Evolutionary conservation across 2,888 invertebrate species (phyloP), one percentile per base, ranked within the genome.

Genomic region (Agriopis marginaria): DNA sequence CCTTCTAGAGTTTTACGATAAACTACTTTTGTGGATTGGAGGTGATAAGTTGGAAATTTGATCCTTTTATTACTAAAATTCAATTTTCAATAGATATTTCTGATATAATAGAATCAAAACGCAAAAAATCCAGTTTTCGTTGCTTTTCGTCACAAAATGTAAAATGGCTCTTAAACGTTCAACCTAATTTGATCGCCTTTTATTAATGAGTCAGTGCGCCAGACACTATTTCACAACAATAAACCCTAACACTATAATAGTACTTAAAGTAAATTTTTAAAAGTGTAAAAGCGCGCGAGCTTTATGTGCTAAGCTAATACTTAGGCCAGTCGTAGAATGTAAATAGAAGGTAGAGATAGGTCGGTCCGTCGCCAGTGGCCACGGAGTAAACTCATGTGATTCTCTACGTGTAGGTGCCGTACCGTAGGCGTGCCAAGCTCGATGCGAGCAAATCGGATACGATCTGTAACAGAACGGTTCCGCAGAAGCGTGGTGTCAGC

Each of bases 321-420:
- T 45, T 47, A 17, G 47, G 54, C 11, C 54, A 59, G 49, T 32
- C 60, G 42, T 50, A 66, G 51, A 39, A 42, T 60, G 59, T 54
- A 60, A 39, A 69, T 66, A 55, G 53, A 70, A 66, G 70, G 70
- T 70, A 70, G 70, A 70, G 66, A 70, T 66, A 70, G 65, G 66
- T 62, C 45, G 53, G 58, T 65, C 70, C 70, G 58, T 65, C 7
- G 53, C 50, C 11, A 42, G 12, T 45, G 12, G 58, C 58, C 58
- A 61, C 56, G 64, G 65, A 59, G 68, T 67, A 67, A 58, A 69
- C 68, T 71, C 64, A 74, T 70, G 32, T 66, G 51, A 66, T 75
- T 77, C 73, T 76, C 66, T 74, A 69, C 68, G 63, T 66, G 56
- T 77, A 77, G 77, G 77, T 77, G 77, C 75, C 77, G 77, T 65